phyloP scores from a whole-genome alignment of 2,797 vertebrate genomes.

The Eidolon dupreanum region DNA sequence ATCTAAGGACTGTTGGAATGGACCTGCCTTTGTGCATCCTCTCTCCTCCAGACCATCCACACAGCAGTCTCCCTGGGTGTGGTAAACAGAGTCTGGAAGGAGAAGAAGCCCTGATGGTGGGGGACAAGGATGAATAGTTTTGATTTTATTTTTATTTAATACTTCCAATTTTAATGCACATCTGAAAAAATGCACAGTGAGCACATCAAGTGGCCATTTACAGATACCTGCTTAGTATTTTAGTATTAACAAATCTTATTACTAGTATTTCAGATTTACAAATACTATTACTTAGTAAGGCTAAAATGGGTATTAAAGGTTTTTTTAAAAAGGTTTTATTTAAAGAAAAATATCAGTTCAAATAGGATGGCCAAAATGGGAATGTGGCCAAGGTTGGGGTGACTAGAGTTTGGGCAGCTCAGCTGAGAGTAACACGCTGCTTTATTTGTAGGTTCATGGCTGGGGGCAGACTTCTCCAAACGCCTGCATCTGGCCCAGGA shows the following conservation, averaged over 20 bases:
- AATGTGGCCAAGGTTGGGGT: not conserved
- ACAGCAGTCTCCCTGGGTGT: not conserved
- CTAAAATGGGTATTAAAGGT: not conserved
- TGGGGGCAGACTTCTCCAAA: constrained; percentile 87
- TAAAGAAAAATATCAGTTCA: not conserved
- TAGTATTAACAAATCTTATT: not conserved
- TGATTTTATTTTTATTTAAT: not conserved
- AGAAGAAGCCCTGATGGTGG: not conserved
- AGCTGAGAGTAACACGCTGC: not conserved
- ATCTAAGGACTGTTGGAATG: not conserved
- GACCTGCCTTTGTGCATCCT: not conserved
- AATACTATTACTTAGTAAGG: not conserved
- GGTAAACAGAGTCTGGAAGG: not conserved
- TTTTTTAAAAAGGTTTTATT: not conserved
- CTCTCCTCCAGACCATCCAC: too few species aligned
- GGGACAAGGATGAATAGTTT: not conserved
- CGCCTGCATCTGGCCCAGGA: constrained; percentile 85
- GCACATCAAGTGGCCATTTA: not conserved
- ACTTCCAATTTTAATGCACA: not conserved
- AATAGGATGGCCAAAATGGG: not conserved
- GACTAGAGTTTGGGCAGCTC: not conserved
- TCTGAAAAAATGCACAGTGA: not conserved
- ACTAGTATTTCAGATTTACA: not conserved
- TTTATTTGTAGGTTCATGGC: constrained; percentile 85
- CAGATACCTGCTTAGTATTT: not conserved